These are phyloP conservation scores for Alviniconcha strummeri DNA, from an alignment of 2,888 invertebrate genomes.

Conservation along the genomic window DNA sequence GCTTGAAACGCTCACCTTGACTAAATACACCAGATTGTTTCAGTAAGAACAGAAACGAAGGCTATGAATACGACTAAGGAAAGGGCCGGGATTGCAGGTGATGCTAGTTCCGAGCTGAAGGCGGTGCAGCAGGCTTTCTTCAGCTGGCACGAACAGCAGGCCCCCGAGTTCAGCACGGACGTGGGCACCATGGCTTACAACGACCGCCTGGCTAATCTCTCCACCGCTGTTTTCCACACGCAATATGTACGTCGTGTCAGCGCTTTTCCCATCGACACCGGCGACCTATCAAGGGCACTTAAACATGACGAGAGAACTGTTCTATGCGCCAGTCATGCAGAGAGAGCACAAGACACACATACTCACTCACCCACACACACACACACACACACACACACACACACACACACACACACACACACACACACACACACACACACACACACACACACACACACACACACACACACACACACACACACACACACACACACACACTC, in stretches of 20 bases:
- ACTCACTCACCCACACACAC: neutral
- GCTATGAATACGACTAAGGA: too few relatives aligned
- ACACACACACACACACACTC: neutral
- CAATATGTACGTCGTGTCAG: neutral
- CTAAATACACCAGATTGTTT: too few relatives aligned
- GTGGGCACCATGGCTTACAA: neutral
- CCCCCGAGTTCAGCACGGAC: neutral
- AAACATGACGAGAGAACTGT: too few relatives aligned
- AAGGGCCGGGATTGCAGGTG: neutral
- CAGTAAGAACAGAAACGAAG: too few relatives aligned
- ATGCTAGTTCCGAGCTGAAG: neutral
- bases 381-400: neutral
- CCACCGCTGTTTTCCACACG: neutral
- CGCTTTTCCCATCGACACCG: too few relatives aligned
- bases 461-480: too few relatives aligned
- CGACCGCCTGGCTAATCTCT: neutral
- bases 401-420: constrained; percentile 1
- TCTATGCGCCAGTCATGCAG: too few relatives aligned
- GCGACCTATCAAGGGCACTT: too few relatives aligned
- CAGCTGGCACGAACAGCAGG: constrained; percentile 12
- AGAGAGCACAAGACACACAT: neutral
- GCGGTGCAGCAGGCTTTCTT: constrained; percentile 24
- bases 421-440: neutral
- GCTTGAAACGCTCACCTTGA: too few relatives aligned
- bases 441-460: too few relatives aligned